phyloP scores from a whole-genome alignment of 1,140 invertebrate genomes.

The Drosophila parvula region DNA sequence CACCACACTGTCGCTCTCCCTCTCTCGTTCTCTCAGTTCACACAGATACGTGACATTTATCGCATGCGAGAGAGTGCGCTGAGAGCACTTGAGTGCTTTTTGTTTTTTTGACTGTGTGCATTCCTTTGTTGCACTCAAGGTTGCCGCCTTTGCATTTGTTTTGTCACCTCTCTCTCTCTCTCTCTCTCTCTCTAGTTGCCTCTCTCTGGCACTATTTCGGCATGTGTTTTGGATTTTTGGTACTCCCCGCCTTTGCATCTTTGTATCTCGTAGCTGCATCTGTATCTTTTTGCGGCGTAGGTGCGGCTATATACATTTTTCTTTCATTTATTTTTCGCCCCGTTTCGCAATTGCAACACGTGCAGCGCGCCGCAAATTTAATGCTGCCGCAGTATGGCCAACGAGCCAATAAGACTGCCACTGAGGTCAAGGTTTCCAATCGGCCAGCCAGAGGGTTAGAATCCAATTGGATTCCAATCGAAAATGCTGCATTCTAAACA shows the following conservation, averaged over 20 bases:
- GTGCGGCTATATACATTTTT: conserved; percentile 22
- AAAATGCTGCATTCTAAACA: conserved; percentile 2
- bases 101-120: conserved; percentile 6
- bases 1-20: not conserved
- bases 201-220: conserved; percentile 29
- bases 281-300: conserved; percentile 49
- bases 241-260: conserved; percentile 15
- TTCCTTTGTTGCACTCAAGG: conserved; percentile 54
- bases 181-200: not conserved
- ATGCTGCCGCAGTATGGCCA: conserved; percentile 39
- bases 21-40: conserved; percentile 10
- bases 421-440: conserved; percentile 48
- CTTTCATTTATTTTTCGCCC: not conserved
- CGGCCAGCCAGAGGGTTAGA: not conserved
- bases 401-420: conserved; percentile 17
- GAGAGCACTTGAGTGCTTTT: conserved; percentile 15
- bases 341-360: conserved; percentile 43
- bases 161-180: conserved; percentile 16
- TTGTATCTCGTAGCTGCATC: conserved; percentile 27
- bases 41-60: conserved; percentile 70
- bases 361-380: conserved; percentile 23
- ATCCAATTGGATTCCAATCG: conserved; percentile 23
- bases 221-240: conserved; percentile 31
- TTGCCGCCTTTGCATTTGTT: conserved; percentile 58
- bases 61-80: conserved; percentile 63